A percentile compares a stretch with the other conserved stretches of the same genome.
phyloP scores from a whole-genome alignment of 2,113 vertebrate genomes.

The Podarcis muralis region DNA sequence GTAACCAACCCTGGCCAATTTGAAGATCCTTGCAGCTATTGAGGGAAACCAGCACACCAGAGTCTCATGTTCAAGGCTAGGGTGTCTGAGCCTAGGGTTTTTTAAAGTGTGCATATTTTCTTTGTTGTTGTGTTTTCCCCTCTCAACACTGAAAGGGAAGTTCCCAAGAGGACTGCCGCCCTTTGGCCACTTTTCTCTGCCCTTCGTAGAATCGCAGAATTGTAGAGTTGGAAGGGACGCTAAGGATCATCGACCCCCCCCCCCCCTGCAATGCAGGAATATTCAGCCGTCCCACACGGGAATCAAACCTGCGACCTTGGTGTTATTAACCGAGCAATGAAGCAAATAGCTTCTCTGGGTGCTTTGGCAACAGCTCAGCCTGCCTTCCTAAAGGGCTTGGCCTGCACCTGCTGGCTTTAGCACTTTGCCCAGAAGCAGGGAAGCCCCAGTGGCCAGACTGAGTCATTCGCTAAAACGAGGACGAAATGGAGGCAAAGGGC shows the following conservation, averaged over 20 bases:
- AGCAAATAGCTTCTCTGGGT: not conserved
- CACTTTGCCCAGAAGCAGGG: too few relatives aligned
- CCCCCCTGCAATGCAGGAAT: too few relatives aligned
- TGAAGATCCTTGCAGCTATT: too few relatives aligned
- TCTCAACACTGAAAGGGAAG: not conserved
- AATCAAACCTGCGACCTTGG: not conserved
- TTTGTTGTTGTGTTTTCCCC: too few relatives aligned
- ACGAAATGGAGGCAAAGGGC: too few relatives aligned
- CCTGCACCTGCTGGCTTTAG: not conserved
- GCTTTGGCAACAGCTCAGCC: not conserved
- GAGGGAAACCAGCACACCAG: too few relatives aligned
- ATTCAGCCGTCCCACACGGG: not conserved
- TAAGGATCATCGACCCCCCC: too few relatives aligned
- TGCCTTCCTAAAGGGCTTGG: not conserved
- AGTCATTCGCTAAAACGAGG: accelerated
- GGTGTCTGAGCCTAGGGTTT: too few relatives aligned
- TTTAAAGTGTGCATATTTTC: too few relatives aligned
- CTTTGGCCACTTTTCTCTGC: not conserved
- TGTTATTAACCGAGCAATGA: not conserved
- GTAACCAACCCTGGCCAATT: too few relatives aligned
- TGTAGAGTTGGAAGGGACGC: too few relatives aligned
- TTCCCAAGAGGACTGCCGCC: not conserved
- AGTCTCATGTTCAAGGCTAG: too few relatives aligned
- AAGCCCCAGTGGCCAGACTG: not conserved
- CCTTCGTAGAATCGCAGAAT: not conserved